A percentile compares a stretch with the other conserved stretches of the same genome.
Evolutionary conservation across 2,888 invertebrate species (phyloP).

Genomic region (Troides helena): DNA sequence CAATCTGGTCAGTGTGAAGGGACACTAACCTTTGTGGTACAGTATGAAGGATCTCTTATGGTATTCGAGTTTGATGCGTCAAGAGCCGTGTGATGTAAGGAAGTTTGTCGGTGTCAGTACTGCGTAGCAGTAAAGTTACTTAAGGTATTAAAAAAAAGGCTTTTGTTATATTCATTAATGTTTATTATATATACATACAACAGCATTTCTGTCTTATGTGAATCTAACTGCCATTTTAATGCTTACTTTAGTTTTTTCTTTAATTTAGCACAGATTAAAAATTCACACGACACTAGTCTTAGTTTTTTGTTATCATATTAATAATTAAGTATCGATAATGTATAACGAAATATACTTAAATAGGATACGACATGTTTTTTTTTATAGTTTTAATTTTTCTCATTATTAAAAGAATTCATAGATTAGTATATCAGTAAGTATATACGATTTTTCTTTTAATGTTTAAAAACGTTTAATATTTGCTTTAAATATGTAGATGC

Average conservation of each 20-base stretch:
- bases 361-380: slow-evolving; percentile 37
- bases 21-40: slow-evolving; percentile 1
- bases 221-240: slow-evolving; percentile 28
- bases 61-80: slow-evolving; percentile 14
- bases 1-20: no score
- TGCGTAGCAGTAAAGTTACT: not conserved
- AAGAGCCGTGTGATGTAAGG: slow-evolving; percentile 12
- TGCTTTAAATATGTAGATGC: slow-evolving; percentile 22
- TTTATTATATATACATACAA: slow-evolving; percentile 22
- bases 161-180: slow-evolving; percentile 19
- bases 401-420: slow-evolving; percentile 26
- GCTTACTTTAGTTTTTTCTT: slow-evolving; percentile 23
- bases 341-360: slow-evolving; percentile 36
- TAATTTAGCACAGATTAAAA: slow-evolving; percentile 28
- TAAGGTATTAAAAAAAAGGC: slow-evolving; percentile 17
- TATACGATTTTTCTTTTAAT: slow-evolving; percentile 1
- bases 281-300: slow-evolving; percentile 53
- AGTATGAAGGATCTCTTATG: slow-evolving; percentile 20
- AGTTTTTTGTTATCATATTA: slow-evolving; percentile 39
- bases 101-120: not conserved
- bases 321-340: slow-evolving; percentile 34
- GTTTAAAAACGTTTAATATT: slow-evolving; percentile 11
- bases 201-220: slow-evolving; percentile 22
- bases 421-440: slow-evolving; percentile 1
- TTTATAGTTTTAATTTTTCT: slow-evolving; percentile 25